Base-by-base conservation (phyloP, 1,140 invertebrate species). In the Drosophila lini region DNA sequence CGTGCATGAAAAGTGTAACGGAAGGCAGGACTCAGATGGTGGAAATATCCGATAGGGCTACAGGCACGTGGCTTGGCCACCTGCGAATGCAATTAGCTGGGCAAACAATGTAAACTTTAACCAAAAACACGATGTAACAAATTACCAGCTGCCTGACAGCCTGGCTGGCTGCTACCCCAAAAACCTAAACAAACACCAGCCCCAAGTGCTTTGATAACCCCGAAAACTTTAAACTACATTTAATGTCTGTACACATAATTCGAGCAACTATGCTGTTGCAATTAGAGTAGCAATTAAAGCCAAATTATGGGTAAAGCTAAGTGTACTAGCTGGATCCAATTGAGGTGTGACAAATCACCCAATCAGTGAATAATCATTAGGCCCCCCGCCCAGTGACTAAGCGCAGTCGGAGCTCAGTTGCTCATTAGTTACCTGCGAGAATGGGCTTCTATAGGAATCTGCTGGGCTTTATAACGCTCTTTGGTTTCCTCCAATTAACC, bases 91-190 rank as follows among this genome's bases (percentile, higher is more conserved):
- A 83, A 83, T 82, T 82, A 82, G 69, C 80, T 56, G 64, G 71
- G 59, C 64, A 67, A 76, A 83, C 80, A 83, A 83, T 83, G 73
- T 67, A 47, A 76, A 83, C 47, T 82, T 78, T 82, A 63, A 63
- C 28, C 55, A 45, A 71, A 53, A 53, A 60, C 53, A 59, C 13
- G 22, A 47, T 47, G 13, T 47, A 28, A 47, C 45, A 47, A 47
- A 28, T 47, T 47, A 47, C 44, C 44, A 28, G 7, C 22, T 22
- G 19, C 19, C 31, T 8, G 31, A 1, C 8, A 0, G 40, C 6
- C 22, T 5, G 45, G 22, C 45, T 32, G 32, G 47, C 31, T 36
- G 28, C 13, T 5, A 32, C 13, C 13, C 38, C 9, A 42, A 36
- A 48, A 48, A 42, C 45, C 69, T 60, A 71, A 73, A 59, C 65